phyloP scores from a whole-genome alignment of 2,113 vertebrate genomes.

The Myrmecobius fasciatus region DNA sequence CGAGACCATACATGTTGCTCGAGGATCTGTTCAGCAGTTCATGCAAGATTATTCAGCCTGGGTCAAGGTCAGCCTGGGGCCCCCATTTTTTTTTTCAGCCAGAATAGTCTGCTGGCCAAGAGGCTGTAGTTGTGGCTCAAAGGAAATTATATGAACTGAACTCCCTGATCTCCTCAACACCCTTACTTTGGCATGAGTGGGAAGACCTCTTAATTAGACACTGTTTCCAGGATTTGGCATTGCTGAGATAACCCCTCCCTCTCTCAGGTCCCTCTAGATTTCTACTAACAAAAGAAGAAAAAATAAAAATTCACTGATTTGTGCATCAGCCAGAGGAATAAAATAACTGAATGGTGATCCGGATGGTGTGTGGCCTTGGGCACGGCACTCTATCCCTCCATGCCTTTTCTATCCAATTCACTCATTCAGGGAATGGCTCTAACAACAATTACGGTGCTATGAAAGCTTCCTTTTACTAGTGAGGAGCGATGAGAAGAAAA shows the following conservation, averaged over 20 bases:
- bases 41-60: slow-evolving; percentile 54
- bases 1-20: slow-evolving; percentile 60
- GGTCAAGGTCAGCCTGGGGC: slow-evolving; percentile 39
- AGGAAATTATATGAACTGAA: slow-evolving; percentile 64
- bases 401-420: neutral
- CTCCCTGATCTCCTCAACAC: slow-evolving; percentile 28
- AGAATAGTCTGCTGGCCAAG: neutral
- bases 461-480: too few relatives aligned
- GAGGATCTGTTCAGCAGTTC: slow-evolving; percentile 50
- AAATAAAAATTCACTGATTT: neutral
- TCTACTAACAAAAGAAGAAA: neutral
- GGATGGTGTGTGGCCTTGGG: neutral
- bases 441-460: too few relatives aligned
- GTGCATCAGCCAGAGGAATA: neutral
- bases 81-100: slow-evolving; percentile 19
- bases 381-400: neutral
- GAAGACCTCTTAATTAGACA: neutral
- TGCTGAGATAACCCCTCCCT: neutral
- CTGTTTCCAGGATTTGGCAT: neutral
- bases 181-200: slow-evolving; percentile 17
- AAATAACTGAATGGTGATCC: neutral
- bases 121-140: slow-evolving; percentile 23
- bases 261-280: neutral
- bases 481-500: too few relatives aligned
- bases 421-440: neutral